Evolutionary conservation across 2,113 vertebrate species (phyloP), one percentile per base, ranked within the genome.

Genomic region (Hippopotamus amphibius): DNA sequence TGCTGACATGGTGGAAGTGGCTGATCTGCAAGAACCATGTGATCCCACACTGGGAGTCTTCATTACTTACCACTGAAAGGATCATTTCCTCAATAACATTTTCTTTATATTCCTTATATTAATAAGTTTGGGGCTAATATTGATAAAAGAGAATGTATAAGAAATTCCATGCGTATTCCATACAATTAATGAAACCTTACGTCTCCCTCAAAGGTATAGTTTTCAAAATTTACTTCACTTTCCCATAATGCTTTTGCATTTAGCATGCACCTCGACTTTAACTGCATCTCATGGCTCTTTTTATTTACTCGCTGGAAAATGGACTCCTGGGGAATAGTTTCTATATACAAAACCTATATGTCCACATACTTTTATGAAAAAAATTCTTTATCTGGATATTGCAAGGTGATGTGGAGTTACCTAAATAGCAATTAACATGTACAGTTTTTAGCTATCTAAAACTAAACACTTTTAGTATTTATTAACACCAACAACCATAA

Each of bases 401-500:
- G 2, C 28, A 95, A 81, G 30, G 53, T 65, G 13, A 46, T 41
- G 11, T 46, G 65, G 55, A 76, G 57, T 80, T 86, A 85, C 0
- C 9, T 76, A 59, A 76, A 57, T 5, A 84, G 12, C 6, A 85
- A n/a, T 28, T 88, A 74, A 68, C 76, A 57, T 3, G 2, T 65
- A 33, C 82, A 77, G 5, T 5, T 71, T 79, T 91, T 95, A 93
- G 41, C 30, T 87, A 93, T n/a, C 13, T 84, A 61, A 95, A 81
- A 16, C 21, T 33, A 77, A 68, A 66, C 26, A 17, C 13, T 53
- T 72, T 46, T 71, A 57, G 55, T 59, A n/a, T n/a, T 89, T 43
- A 83, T 37, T 43, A 53, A 43, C 6, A 83, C 2, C 19, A 68
- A 82, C 2, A 83, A 66, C 37, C 2, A 59, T 50, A 50, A 86